phyloP scores from a whole-genome alignment of 2,888 invertebrate species.

The Aproaerema taeniolella region DNA sequence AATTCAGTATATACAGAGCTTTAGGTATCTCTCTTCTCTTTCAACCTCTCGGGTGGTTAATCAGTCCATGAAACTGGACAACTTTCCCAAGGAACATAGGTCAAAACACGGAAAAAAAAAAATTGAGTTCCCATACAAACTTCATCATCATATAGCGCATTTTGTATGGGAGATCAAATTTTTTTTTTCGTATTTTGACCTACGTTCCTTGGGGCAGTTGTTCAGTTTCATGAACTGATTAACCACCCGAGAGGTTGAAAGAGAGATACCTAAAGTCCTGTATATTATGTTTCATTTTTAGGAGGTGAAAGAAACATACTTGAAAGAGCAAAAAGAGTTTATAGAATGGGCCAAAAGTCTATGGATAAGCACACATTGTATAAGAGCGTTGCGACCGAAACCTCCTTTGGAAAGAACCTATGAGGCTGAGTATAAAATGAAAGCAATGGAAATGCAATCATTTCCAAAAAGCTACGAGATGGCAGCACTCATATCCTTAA shows the following conservation, averaged over 20 bases:
- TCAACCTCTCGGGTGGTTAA: too few species aligned
- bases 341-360: slow-evolving; percentile 51
- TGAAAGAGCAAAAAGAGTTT: slow-evolving; percentile 52
- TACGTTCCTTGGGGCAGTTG: neutral
- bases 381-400: slow-evolving; percentile 49
- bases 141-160: too few species aligned
- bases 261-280: neutral
- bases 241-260: neutral
- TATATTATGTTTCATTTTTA: slow-evolving; percentile 21
- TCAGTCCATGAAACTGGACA: too few species aligned
- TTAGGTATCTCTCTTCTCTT: too few species aligned
- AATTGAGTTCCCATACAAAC: too few species aligned
- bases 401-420: slow-evolving; percentile 47
- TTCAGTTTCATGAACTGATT: neutral
- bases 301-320: slow-evolving; percentile 42
- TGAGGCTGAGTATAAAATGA: slow-evolving; percentile 48
- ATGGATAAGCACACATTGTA: slow-evolving; percentile 46
- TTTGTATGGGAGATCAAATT: too few species aligned
- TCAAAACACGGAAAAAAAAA: too few species aligned
- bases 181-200: too few species aligned
- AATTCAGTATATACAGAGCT: too few species aligned
- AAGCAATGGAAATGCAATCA: slow-evolving; percentile 31
- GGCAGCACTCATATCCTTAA: slow-evolving; percentile 54
- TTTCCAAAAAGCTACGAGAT: slow-evolving; percentile 42
- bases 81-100: too few species aligned